A percentile compares a stretch with the other conserved stretches of the same genome.
Conservation (phyloP, 2,888 invertebrate genomes). For the Ophion ventricosus region DNA sequence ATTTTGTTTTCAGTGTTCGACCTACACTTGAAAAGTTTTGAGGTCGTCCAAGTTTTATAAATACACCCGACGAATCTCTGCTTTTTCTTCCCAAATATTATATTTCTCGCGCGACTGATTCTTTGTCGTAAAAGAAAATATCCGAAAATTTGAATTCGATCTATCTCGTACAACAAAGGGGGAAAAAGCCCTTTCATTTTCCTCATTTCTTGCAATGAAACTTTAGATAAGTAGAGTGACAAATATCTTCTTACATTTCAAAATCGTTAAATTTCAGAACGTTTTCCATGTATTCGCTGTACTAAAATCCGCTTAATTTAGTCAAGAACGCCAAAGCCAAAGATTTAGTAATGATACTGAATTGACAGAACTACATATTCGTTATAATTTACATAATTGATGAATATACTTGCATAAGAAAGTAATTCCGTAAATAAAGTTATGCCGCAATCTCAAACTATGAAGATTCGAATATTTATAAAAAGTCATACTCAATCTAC, state of each 20-base stretch:
- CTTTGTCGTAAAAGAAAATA: conserved; percentile 9
- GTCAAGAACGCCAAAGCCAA: no score
- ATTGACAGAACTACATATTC: not conserved
- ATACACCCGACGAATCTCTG: conserved; percentile 10
- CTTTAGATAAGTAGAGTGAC: not conserved
- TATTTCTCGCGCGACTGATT: not conserved
- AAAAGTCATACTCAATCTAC: not conserved
- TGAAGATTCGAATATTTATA: not conserved
- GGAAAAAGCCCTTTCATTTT: not conserved
- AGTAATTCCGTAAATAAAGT: no score
- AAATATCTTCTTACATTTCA: not conserved
- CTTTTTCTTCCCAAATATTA: conserved; percentile 10
- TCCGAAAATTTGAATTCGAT: not conserved
- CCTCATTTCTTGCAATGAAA: not conserved
- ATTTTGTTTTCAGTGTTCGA: conserved; percentile 6
- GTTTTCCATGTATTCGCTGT: not conserved
- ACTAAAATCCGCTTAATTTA: no score
- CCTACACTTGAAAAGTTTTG: conserved; percentile 24
- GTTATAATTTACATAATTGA: not conserved
- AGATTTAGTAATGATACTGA: no score
- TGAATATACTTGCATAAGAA: no score
- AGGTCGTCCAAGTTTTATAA: conserved; percentile 25
- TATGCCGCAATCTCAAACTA: no score
- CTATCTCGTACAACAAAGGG: not conserved
- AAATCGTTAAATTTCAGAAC: not conserved